A percentile compares a stretch with the other conserved stretches of the same genome.
These are phyloP conservation scores for Podargus strigoides DNA, from an alignment of 2,797 vertebrate genomes.

Conservation along the genomic window DNA sequence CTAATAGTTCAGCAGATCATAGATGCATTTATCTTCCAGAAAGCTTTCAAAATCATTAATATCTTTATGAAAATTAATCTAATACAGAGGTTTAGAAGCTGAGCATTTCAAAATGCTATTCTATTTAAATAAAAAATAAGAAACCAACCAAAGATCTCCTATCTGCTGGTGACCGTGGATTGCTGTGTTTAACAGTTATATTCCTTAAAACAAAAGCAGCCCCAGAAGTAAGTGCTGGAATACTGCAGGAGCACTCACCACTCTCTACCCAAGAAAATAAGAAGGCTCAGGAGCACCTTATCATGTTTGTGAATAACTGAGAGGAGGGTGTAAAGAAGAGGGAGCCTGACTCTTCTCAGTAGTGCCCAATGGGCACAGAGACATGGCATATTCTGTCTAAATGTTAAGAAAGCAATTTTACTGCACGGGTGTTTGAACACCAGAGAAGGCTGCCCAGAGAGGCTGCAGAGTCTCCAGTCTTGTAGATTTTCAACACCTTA, in stretches of 20 bases:
- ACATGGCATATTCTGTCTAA: rapidly evolving
- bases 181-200: not conserved
- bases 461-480: not conserved
- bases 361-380: not conserved
- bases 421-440: not conserved
- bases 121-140: not conserved
- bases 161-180: not conserved
- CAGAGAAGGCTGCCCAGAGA: not conserved
- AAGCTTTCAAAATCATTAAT: not conserved
- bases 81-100: not conserved
- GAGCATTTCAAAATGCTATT: not conserved
- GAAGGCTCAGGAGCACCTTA: not conserved
- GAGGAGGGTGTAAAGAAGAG: not conserved
- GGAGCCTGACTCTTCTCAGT: not conserved
- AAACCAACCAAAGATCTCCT: not conserved
- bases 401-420: not conserved
- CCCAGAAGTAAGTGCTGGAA: not conserved
- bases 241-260: not conserved
- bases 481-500: not conserved
- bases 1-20: not conserved
- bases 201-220: not conserved
- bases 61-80: not conserved
- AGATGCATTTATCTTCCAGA: not conserved
- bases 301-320: not conserved
- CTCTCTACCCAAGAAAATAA: not conserved